Evolutionary conservation across 1,140 invertebrate genomes (phyloP), one percentile per base, ranked within the genome.

Genomic region (Yoshiicerus persimilis): DNA sequence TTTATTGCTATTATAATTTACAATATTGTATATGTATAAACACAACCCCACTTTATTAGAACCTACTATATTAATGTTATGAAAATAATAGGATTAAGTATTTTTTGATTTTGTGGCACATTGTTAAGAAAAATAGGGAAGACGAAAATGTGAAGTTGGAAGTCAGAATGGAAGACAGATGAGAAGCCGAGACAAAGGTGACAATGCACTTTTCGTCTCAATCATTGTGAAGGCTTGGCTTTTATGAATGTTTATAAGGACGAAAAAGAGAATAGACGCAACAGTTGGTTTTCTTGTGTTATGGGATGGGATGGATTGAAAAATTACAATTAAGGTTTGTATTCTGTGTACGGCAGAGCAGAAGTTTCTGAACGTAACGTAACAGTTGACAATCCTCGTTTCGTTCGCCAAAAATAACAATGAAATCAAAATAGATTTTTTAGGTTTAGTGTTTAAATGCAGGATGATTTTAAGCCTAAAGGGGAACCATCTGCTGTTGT

Each of bases 141-240:
- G 2, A 11, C 25, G 11, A n/a, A 30, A 27, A 70, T 32, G 27
- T n/a, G 8, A 66, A 66, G 25, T 30, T 2, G 23, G 25, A 25
- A 11, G 13, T n/a, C n/a, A n/a, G 13, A 13, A 56, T 2, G 47
- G n/a, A n/a, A 30, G 25, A 16, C 25, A 70, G 66, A 30, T 70
- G 66, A 70, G 25, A 27, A 70, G 66, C 27, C 66, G 23, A 70
- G 66, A 70, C 66, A 70, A 36, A 80, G 34, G 75, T 80, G 75
- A 80, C 75, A 80, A 80, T 80, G 75, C 75, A 80, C 75, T 80
- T 80, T 80, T 80, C 34, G 70, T 80, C 27, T 80, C 32, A 38
- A 30, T 80, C 66, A 70, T 70, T 70, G 66, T 30, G 25, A 70
- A 70, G 66, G 27, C 25, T 13, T 16, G 27, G 66, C 66, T 70